Conservation (phyloP, 1,140 invertebrate species). For the Zaprionus camerounensis region DNA sequence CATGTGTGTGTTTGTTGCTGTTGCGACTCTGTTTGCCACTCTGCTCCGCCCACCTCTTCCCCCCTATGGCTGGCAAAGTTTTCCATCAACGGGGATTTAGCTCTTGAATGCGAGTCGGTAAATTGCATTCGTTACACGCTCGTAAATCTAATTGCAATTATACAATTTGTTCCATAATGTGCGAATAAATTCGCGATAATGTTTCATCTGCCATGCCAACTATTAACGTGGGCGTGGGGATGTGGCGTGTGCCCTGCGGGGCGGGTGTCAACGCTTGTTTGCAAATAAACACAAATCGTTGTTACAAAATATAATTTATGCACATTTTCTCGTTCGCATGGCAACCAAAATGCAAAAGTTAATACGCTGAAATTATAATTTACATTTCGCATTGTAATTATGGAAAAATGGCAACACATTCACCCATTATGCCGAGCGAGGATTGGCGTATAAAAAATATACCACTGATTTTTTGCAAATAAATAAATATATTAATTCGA, state of each 20-base stretch:
- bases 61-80: not conserved
- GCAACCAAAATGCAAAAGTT: slow-evolving; percentile 50
- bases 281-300: slow-evolving; percentile 78
- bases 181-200: slow-evolving; percentile 70
- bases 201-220: slow-evolving; percentile 33
- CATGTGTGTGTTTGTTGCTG: slow-evolving; percentile 4
- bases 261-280: slow-evolving; percentile 59
- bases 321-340: slow-evolving; percentile 53
- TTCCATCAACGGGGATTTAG: slow-evolving; percentile 8
- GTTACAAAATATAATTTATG: slow-evolving; percentile 64
- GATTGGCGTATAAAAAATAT: not conserved
- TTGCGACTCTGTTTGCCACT: not conserved
- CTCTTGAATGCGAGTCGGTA: slow-evolving; percentile 27
- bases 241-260: not conserved
- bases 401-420: slow-evolving; percentile 65
- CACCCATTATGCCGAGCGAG: slow-evolving; percentile 28
- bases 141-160: slow-evolving; percentile 81
- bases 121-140: slow-evolving; percentile 56
- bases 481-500: slow-evolving; percentile 30
- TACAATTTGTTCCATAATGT: slow-evolving; percentile 75
- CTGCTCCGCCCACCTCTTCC: not conserved
- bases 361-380: slow-evolving; percentile 47
- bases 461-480: not conserved
- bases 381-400: slow-evolving; percentile 52
- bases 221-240: not conserved